Evolutionary conservation across 2,888 invertebrate genomes (phyloP).

Genomic region (Idaea dimidiata): DNA sequence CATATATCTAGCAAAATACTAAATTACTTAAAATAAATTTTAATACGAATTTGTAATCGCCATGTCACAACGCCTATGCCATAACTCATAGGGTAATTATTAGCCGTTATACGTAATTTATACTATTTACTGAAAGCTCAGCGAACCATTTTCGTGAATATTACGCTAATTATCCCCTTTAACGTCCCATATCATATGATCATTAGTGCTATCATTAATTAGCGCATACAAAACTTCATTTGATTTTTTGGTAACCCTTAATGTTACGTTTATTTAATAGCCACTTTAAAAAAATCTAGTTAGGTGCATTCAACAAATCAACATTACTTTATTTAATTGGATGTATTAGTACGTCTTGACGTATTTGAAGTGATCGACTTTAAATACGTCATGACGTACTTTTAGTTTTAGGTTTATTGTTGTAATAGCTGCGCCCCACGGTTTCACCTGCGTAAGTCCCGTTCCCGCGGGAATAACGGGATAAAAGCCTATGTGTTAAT

Average conservation of each 20-base stretch:
- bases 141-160: conserved; percentile 21
- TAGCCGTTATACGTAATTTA: conserved; percentile 17
- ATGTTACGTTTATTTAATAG: not conserved
- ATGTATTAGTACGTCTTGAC: no score
- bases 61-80: conserved; percentile 3
- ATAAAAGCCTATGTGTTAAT: no score
- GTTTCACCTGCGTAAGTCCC: no score
- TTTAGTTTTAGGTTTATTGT: no score
- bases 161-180: conserved; percentile 25
- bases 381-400: no score
- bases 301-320: no score
- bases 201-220: conserved; percentile 22
- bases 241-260: not conserved
- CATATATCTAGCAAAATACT: no score
- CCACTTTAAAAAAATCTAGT: not conserved
- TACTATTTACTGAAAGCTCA: conserved; percentile 22
- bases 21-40: no score
- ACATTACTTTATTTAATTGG: no score
- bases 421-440: no score
- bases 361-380: no score
- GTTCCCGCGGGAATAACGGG: no score
- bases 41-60: not conserved
- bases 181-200: conserved; percentile 23
- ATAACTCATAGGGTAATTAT: conserved; percentile 9
- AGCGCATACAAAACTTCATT: not conserved